Evolutionary conservation across 2,797 vertebrate genomes (phyloP).

Genomic region (Pseudochromis fuscus): DNA sequence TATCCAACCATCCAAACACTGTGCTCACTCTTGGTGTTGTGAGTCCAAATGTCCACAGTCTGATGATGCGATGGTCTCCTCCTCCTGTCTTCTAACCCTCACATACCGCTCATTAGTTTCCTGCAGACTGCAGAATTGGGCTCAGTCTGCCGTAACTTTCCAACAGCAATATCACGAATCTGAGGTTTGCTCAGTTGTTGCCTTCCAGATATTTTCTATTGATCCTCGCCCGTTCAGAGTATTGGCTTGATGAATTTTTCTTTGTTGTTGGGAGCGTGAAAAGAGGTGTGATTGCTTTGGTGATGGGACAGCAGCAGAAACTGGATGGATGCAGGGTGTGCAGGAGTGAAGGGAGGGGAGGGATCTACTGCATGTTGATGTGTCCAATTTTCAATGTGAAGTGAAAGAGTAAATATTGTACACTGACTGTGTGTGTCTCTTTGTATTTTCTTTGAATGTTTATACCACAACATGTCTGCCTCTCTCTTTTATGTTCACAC

Average conservation of each 20-base stretch:
- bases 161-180: slow-evolving; percentile 11
- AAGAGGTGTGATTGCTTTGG: slow-evolving; percentile 55
- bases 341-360: slow-evolving; percentile 14
- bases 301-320: slow-evolving; percentile 44
- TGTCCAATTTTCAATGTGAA: slow-evolving; percentile 30
- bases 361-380: slow-evolving; percentile 29
- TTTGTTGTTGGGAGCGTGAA: slow-evolving; percentile 10
- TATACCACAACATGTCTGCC: neutral
- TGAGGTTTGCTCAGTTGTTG: slow-evolving; percentile 30
- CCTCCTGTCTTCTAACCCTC: slow-evolving; percentile 45
- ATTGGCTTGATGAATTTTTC: slow-evolving; percentile 16
- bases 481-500: neutral
- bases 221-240: slow-evolving; percentile 28
- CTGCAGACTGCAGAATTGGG: slow-evolving; percentile 33
- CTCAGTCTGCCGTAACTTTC: slow-evolving; percentile 26
- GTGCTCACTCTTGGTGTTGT: neutral
- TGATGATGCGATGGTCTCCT: slow-evolving; percentile 61
- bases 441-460: slow-evolving; percentile 9
- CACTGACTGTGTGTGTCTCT: slow-evolving; percentile 24
- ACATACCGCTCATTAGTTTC: slow-evolving; percentile 55
- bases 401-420: slow-evolving; percentile 31
- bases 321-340: slow-evolving; percentile 27
- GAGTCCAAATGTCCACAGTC: slow-evolving; percentile 43
- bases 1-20: slow-evolving; percentile 43
- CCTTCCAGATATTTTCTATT: slow-evolving; percentile 43